A percentile compares a stretch with the other conserved stretches of the same genome.
phyloP scores from a whole-genome alignment of 2,888 invertebrate species.

The Ophioninae sp. region DNA sequence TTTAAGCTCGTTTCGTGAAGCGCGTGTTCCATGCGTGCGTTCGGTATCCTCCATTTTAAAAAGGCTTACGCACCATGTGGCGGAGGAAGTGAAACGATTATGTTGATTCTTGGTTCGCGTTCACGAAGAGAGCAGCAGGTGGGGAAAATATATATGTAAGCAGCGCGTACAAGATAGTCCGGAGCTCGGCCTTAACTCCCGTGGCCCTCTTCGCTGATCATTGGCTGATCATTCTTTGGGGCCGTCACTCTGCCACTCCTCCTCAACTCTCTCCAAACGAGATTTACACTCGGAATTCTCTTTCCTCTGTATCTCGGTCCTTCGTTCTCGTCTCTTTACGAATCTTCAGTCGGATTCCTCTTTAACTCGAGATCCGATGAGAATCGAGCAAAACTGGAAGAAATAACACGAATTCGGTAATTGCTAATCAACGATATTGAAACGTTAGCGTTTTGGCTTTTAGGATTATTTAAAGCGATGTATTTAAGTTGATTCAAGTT shows the following conservation, averaged over 20 bases:
- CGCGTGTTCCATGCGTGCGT: slow-evolving; percentile 19
- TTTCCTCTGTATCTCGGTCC: slow-evolving; percentile 11
- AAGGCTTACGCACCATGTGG: slow-evolving; percentile 48
- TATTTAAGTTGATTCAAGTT: too few relatives aligned
- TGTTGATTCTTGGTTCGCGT: slow-evolving; percentile 37
- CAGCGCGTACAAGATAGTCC: slow-evolving; percentile 35
- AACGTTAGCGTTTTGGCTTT: too few relatives aligned
- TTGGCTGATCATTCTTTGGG: slow-evolving; percentile 65
- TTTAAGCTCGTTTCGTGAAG: background rate
- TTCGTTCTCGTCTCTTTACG: background rate
- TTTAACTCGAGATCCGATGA: background rate
- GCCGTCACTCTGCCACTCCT: slow-evolving; percentile 65
- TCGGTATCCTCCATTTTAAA: slow-evolving; percentile 53
- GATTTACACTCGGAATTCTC: slow-evolving; percentile 51
- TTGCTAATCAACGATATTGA: too few relatives aligned
- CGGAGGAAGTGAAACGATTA: slow-evolving; percentile 33
- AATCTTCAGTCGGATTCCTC: background rate
- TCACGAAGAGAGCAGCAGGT: slow-evolving; percentile 48
- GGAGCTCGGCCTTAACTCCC: slow-evolving; percentile 49
- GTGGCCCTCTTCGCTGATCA: slow-evolving; percentile 58
- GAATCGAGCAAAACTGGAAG: too few relatives aligned
- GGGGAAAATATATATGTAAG: slow-evolving; percentile 51
- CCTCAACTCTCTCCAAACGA: slow-evolving; percentile 55
- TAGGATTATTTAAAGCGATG: too few relatives aligned
- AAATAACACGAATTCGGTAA: too few relatives aligned